Evolutionary conservation across 1,140 invertebrate genomes (phyloP).

Genomic region (Hermatobates lingyangjiaoensis): DNA sequence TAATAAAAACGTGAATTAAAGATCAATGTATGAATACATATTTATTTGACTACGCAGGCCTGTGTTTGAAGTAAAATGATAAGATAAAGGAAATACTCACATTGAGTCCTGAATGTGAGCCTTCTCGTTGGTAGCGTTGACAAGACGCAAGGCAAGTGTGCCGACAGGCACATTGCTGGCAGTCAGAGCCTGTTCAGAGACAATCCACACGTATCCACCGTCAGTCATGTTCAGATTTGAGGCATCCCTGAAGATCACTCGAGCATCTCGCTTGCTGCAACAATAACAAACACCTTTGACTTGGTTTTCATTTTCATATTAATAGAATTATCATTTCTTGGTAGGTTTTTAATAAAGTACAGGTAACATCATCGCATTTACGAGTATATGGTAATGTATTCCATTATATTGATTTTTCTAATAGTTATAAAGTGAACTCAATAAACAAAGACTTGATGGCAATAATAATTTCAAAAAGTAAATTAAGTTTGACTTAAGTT

Average conservation of each 20-base stretch:
- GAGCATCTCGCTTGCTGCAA: constrained; percentile 67
- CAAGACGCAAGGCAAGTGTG: constrained; percentile 65
- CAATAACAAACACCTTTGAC: not conserved
- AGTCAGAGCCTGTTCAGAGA: constrained; percentile 80
- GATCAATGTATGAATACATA: too few species aligned
- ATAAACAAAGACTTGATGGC: too few species aligned
- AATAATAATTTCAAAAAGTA: too few species aligned
- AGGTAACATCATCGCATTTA: too few species aligned
- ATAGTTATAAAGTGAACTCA: too few species aligned
- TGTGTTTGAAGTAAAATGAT: too few species aligned
- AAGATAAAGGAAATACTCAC: constrained; percentile 40
- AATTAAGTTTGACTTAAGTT: too few species aligned
- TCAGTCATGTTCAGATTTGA: constrained; percentile 71
- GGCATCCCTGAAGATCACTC: constrained; percentile 77
- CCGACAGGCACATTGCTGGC: constrained; percentile 73
- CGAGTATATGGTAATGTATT: too few species aligned
- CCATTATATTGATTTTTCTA: too few species aligned
- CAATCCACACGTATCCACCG: constrained; percentile 88
- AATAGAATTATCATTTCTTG: not conserved
- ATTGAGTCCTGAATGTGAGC: constrained; percentile 73
- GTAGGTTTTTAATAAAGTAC: not conserved
- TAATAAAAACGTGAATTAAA: too few species aligned
- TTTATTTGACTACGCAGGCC: too few species aligned
- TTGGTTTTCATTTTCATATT: not conserved
- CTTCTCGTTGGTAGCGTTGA: constrained; percentile 73